Base-by-base conservation (phyloP, 2,888 invertebrate genomes). In the Leptinotarsa haldemani region DNA sequence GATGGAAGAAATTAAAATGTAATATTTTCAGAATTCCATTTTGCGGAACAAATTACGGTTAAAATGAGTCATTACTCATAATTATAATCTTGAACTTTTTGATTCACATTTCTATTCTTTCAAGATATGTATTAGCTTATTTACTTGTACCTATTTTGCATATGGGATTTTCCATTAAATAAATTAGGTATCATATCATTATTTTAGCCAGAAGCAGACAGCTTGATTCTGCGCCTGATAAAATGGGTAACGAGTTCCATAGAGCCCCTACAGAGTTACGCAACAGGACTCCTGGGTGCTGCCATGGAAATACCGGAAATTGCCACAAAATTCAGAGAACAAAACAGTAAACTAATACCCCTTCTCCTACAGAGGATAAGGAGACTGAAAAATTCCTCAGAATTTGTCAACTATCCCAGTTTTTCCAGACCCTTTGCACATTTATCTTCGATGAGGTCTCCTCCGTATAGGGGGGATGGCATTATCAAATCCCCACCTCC, bases 221-320 rank as follows among this genome's bases (percentile, higher is more conserved):
- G 93, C 15, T 90, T 98, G 16, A 94, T 98, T 64, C 92, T 93
- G 77, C 90, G 95, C 53, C 89, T 99, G 9, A 95, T 96, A 81
- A 91, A 92, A 72, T 98, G 98, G 98, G 96, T 97, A 1, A 95
- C 95, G 79, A 93, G 91, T 80, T 94, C 94, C 0, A 89, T 92
- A 16, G 97, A 98, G 86, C 98, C 98, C 0, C 89, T 99, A 53
- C 94, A 96, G 85, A 97, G 96, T 77, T 99, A 98, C 88, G 96
- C 98, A 0, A 96, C 96, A 0, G 98, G 98, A 0, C 89, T 99
- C 20, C 88, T 99, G 40, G 98, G 97, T 0, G 95, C 97, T 15
- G 97, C 98, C 0, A 97, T 99, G 97, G 98, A 99, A 87, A 94
- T 97, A 4, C 95, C 95, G 81, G 99, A 99, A 82, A 95, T 98